A percentile compares a stretch with the other conserved stretches of the same genome.
These are phyloP conservation scores for Hephaestus fuliginosus DNA, from an alignment of 2,797 vertebrate genomes.

Conservation along the genomic window DNA sequence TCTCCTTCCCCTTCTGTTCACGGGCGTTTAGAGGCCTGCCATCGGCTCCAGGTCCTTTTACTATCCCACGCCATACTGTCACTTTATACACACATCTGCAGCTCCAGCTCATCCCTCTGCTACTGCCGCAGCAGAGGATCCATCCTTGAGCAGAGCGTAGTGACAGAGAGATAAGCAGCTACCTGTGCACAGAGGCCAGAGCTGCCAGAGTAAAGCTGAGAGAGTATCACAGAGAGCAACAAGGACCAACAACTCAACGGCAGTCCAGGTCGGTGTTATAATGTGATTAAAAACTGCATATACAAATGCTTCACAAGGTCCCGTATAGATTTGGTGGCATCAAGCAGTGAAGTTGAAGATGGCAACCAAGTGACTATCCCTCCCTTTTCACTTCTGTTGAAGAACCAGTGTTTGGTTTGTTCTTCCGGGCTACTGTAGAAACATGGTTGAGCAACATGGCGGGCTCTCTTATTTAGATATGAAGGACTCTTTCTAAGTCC, in stretches of 20 bases:
- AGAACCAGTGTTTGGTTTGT: too few species aligned
- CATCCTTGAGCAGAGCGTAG: constrained; percentile 17
- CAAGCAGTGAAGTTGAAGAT: too few species aligned
- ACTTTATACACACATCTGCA: constrained; percentile 2
- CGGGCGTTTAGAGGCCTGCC: constrained; percentile 37
- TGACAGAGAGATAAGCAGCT: constrained; percentile 58
- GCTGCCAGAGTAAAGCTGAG: constrained; percentile 37
- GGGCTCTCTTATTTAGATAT: too few species aligned
- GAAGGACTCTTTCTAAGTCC: too few species aligned
- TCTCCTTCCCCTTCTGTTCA: constrained; percentile 14
- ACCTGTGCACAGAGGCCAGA: constrained; percentile 30
- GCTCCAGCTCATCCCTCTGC: constrained; percentile 19
- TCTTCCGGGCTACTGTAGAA: too few species aligned
- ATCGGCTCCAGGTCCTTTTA: constrained; percentile 23
- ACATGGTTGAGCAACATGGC: too few species aligned
- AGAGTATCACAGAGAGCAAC: not conserved
- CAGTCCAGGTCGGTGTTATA: too few species aligned
- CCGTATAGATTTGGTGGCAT: not conserved
- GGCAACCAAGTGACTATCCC: too few species aligned
- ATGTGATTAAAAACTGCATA: not conserved
- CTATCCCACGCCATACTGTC: not conserved
- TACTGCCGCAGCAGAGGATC: constrained; percentile 31
- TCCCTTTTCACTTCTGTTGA: too few species aligned
- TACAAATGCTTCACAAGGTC: not conserved
- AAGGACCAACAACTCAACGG: not conserved